Percentiles rank a stretch among this genome's conserved stretches.
These are phyloP conservation scores for Pseudochromis fuscus DNA, from an alignment of 2,797 vertebrate genomes.

Conservation along the genomic window DNA sequence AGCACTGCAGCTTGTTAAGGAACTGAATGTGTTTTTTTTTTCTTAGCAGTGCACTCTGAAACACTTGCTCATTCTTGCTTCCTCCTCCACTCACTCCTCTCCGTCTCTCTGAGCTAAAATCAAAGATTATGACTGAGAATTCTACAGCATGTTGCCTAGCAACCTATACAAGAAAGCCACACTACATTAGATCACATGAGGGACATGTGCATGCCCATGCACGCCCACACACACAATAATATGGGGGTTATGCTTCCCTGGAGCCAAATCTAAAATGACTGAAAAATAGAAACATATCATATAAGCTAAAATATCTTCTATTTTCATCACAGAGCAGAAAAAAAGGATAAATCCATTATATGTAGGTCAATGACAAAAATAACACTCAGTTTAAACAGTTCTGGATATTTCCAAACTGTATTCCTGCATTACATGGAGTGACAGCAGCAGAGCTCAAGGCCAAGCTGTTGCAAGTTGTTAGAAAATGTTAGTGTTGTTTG, in stretches of 20 bases:
- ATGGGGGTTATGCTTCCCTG: slow-evolving; percentile 52
- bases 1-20: slow-evolving; percentile 24
- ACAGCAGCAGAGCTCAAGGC: slow-evolving; percentile 24
- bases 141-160: slow-evolving; percentile 84
- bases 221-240: slow-evolving; percentile 57
- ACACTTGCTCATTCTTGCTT: slow-evolving; percentile 62
- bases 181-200: slow-evolving; percentile 79
- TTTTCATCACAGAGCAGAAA: slow-evolving; percentile 37
- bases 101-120: slow-evolving; percentile 69
- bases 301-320: slow-evolving; percentile 8
- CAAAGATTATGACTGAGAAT: slow-evolving; percentile 77
- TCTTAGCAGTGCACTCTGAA: slow-evolving; percentile 47
- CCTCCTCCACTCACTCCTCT: slow-evolving; percentile 56
- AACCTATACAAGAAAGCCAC: slow-evolving; percentile 82
- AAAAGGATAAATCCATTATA: slow-evolving; percentile 19
- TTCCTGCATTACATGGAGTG: neutral
- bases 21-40: slow-evolving; percentile 34
- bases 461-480: neutral
- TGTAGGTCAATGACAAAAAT: slow-evolving; percentile 7
- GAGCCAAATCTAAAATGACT: slow-evolving; percentile 40
- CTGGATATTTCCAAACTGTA: neutral
- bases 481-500: slow-evolving; percentile 20
- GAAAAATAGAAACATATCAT: slow-evolving; percentile 42
- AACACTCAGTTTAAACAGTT: slow-evolving; percentile 6
- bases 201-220: slow-evolving; percentile 61